Conservation (phyloP, 2,113 vertebrate genomes). For the Tylochromis polylepis region DNA sequence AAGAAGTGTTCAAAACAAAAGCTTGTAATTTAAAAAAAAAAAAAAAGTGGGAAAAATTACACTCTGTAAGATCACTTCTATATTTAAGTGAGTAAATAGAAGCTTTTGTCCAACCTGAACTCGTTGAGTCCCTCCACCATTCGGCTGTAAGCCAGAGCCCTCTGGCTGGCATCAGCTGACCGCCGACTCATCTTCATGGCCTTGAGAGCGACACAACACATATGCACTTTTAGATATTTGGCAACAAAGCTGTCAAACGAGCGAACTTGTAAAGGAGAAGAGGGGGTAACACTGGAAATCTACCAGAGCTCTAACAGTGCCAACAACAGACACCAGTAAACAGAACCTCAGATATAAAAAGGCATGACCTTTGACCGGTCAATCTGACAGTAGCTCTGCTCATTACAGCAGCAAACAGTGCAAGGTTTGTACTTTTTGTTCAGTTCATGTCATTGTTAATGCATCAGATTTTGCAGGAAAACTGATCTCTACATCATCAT, state of each 20-base stretch:
- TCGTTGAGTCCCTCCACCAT: constrained; percentile 97
- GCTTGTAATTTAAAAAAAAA: not conserved
- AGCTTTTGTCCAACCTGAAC: constrained; percentile 85
- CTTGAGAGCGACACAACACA: constrained; percentile 75
- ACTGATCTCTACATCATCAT: not conserved
- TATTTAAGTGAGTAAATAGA: not conserved
- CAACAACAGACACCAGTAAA: constrained; percentile 19
- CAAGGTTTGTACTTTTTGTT: not conserved
- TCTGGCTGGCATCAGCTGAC: constrained; percentile 91
- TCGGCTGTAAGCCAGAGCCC: constrained; percentile 89
- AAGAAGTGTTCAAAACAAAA: not conserved
- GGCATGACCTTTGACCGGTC: not conserved
- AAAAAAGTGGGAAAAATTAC: not conserved
- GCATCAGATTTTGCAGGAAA: not conserved
- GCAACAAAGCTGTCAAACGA: not conserved
- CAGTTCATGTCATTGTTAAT: not conserved
- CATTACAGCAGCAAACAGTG: constrained; percentile 1
- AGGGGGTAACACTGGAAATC: not conserved
- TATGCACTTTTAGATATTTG: constrained; percentile 29
- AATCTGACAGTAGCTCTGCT: not conserved
- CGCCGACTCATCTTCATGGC: constrained; percentile 98
- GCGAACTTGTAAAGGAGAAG: not conserved
- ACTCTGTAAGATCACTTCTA: not conserved
- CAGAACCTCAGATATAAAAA: constrained; percentile 14
- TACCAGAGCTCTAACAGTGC: not conserved